A percentile compares a stretch with the other conserved stretches of the same genome.
Conservation (phyloP, 1,140 invertebrate genomes). For the Heliconius melpomene region DNA sequence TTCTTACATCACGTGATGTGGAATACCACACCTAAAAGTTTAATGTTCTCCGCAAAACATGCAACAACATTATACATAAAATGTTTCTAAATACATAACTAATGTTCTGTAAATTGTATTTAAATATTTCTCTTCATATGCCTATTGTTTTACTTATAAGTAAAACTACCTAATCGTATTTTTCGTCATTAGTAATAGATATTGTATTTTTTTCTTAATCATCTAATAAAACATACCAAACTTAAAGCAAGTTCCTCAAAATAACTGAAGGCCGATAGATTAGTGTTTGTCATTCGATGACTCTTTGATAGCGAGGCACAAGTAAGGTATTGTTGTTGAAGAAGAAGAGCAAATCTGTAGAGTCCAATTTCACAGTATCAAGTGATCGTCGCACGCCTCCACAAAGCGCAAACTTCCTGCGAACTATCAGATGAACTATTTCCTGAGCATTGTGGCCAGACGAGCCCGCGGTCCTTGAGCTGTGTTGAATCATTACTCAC, state of each 20-base stretch:
- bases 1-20: neutral
- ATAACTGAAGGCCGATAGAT: neutral
- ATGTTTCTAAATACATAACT: no score
- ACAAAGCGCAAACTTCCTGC: constrained; percentile 59
- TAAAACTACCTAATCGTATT: no score
- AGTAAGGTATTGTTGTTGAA: constrained; percentile 5
- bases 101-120: no score
- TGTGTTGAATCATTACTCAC: constrained; percentile 26
- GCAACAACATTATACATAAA: neutral
- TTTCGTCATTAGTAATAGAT: no score
- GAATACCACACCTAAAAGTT: neutral
- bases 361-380: constrained; percentile 28
- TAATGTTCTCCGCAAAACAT: neutral
- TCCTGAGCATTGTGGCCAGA: constrained; percentile 63
- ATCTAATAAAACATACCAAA: neutral
- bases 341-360: constrained; percentile 23
- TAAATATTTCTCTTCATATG: neutral
- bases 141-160: no score
- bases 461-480: constrained; percentile 38
- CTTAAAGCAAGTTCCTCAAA: neutral
- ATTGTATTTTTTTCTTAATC: no score
- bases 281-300: neutral
- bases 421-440: constrained; percentile 63
- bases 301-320: neutral
- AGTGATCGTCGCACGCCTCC: constrained; percentile 53